A percentile compares a stretch with the other conserved stretches of the same genome.
Evolutionary conservation across 2,888 invertebrate species (phyloP).

Genomic region (Beris morrisii): DNA sequence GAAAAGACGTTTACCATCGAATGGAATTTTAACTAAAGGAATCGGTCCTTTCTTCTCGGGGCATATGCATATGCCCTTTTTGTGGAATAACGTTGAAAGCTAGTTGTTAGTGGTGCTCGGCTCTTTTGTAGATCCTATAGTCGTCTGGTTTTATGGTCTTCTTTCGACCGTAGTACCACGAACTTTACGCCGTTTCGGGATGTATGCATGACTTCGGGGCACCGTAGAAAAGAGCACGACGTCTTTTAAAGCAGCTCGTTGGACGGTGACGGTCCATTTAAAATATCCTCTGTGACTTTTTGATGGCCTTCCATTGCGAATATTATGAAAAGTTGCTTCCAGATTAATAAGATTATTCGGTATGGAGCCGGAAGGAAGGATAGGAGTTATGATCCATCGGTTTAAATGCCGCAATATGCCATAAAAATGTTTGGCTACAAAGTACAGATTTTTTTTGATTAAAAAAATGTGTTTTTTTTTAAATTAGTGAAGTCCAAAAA

Average conservation of each 20-base stretch:
- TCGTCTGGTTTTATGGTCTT: conserved; percentile 32
- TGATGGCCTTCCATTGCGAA: no score
- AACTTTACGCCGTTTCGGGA: conserved; percentile 33
- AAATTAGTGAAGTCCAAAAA: no score
- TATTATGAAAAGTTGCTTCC: no score
- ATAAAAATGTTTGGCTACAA: no score
- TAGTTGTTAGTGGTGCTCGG: conserved; percentile 9
- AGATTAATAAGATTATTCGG: no score
- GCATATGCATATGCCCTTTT: no score
- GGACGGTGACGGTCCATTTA: conserved; percentile 1
- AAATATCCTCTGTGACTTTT: no score
- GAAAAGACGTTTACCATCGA: conserved; percentile 26
- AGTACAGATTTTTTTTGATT: no score
- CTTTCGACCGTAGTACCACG: conserved; percentile 8
- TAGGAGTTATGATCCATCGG: no score
- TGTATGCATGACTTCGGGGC: not conserved
- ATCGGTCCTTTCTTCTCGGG: not conserved
- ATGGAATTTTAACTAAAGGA: conserved; percentile 30
- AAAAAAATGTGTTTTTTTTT: no score
- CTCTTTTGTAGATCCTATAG: conserved; percentile 12
- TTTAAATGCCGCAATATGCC: no score
- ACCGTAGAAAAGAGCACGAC: conserved; percentile 1
- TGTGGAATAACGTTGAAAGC: not conserved
- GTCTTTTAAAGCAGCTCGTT: conserved; percentile 20
- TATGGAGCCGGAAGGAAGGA: no score